phyloP scores from a whole-genome alignment of 2,113 vertebrate species.

The Varanus salvator region DNA sequence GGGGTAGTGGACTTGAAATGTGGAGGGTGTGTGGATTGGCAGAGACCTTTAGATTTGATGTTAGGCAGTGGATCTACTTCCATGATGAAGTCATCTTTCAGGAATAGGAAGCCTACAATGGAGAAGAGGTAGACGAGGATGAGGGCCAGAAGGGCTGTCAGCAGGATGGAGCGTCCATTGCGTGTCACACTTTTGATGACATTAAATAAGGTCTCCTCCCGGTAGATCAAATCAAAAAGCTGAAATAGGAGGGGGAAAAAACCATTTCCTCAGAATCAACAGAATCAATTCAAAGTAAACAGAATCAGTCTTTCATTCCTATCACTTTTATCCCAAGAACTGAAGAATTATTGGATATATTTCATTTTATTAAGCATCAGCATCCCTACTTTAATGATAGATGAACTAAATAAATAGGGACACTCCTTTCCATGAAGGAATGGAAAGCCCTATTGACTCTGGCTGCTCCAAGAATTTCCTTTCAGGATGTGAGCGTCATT shows the following conservation, averaged over 20 bases:
- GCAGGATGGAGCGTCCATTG: constrained; percentile 96
- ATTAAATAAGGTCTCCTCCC: constrained; percentile 96
- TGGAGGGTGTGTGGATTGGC: no score
- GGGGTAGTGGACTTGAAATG: background rate
- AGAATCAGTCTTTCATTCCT: constrained; percentile 20
- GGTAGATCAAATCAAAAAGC: constrained; percentile 98
- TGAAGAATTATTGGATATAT: background rate
- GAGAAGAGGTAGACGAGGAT: constrained; percentile 99
- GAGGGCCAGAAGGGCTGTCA: constrained; percentile 95
- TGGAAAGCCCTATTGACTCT: constrained; percentile 29
- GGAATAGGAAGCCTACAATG: constrained; percentile 96
- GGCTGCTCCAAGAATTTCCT: constrained; percentile 25
- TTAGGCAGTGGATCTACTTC: constrained; percentile 89
- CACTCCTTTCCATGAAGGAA: constrained; percentile 37
- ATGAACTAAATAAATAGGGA: constrained; percentile 49
- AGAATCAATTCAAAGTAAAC: constrained; percentile 7
- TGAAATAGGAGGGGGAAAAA: constrained; percentile 58
- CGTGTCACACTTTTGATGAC: constrained; percentile 98
- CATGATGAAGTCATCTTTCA: constrained; percentile 97
- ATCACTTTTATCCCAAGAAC: constrained; percentile 3
- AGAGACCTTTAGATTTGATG: constrained; percentile 76
- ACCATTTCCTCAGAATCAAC: background rate
- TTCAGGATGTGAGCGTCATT: background rate
- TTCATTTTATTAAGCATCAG: background rate
- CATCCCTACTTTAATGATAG: constrained; percentile 23